Evolutionary conservation across 2,888 invertebrate species (phyloP), one percentile per base, ranked within the genome.

Genomic region (Nephrocerus scutellatus): DNA sequence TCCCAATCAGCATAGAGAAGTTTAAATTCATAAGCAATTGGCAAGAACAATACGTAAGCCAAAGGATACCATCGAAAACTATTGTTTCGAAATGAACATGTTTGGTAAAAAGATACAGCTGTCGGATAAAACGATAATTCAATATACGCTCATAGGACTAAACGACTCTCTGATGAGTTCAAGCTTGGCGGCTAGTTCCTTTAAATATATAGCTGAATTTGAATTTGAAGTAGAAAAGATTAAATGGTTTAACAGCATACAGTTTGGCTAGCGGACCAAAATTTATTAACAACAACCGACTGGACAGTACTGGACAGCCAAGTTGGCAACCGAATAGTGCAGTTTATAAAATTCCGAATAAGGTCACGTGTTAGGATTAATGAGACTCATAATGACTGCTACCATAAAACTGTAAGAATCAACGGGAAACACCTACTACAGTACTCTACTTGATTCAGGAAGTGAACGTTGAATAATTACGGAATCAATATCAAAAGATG

Each of bases 111-210:
- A 30, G 3, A 33, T 33, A 4, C 18, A 39, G 10, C 33, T 39
- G 2, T 15, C 28, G 2, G 33, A 34, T 14, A 34, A 30, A 19
- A 39, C 34, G 2, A 30, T 39, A 2, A 30, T 30, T 6, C 34
- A 34, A 13, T 39, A 39, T 19, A 39, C 34, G 4, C 34, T 39
- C 6, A 39, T 25, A 2, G 39, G 34, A 0, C n/a, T 39, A 10
- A 39, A 30, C 9, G 34, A 34, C 13, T 12, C 13, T 7, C 34
- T 34, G 7, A 7, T 39, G 5, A 35, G 35, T 14, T 40, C 40
- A 5, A 31, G 20, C 9, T n/a, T 40, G 5, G 19, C 26, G 5
- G 26, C 24, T 20, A 24, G 30, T 3, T 34, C 4, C 10, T 34
- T 9, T 8, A 39, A 8, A 3, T 12, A 14, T 10, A 24, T 34